These are phyloP conservation scores for Leucozona laternaria DNA, from an alignment of 2,888 invertebrate genomes.

Conservation along the genomic window DNA sequence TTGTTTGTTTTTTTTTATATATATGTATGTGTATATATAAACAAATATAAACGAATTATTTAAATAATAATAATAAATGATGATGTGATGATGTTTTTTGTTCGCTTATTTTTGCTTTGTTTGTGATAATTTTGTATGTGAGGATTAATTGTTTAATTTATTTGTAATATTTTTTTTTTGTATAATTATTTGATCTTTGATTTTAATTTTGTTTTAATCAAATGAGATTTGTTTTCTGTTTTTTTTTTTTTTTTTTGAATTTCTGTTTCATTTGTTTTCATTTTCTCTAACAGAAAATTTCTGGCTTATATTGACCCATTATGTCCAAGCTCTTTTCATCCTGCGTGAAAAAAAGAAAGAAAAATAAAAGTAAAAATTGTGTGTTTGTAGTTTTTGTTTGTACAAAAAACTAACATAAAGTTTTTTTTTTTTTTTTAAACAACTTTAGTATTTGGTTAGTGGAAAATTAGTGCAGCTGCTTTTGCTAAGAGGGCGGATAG, in stretches of 20 bases:
- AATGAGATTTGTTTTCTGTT: slow-evolving; percentile 28
- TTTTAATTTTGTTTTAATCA: slow-evolving; percentile 62
- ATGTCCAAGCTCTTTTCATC: slow-evolving; percentile 90
- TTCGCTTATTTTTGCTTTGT: slow-evolving; percentile 47
- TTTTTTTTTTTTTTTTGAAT: slow-evolving; percentile 36
- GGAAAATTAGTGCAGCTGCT: slow-evolving; percentile 69
- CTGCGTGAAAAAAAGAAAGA: slow-evolving; percentile 84
- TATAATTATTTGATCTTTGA: slow-evolving; percentile 61
- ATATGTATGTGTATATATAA: not conserved
- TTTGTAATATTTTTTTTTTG: slow-evolving; percentile 45
- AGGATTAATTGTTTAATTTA: slow-evolving; percentile 63
- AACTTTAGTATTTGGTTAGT: slow-evolving; percentile 57
- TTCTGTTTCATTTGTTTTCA: slow-evolving; percentile 43
- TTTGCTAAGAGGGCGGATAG: slow-evolving; percentile 56
- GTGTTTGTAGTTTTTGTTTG: slow-evolving; percentile 57
- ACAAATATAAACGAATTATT: slow-evolving; percentile 50
- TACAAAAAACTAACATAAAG: slow-evolving; percentile 46
- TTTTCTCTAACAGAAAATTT: slow-evolving; percentile 89
- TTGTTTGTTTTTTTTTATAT: not conserved
- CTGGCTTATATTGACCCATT: slow-evolving; percentile 91
- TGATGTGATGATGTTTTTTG: slow-evolving; percentile 68
- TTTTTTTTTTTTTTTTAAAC: slow-evolving; percentile 33
- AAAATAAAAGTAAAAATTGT: slow-evolving; percentile 56
- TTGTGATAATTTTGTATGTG: slow-evolving; percentile 62
- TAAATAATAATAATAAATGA: slow-evolving; percentile 53